Evolutionary conservation across 2,888 invertebrate genomes (phyloP).

Genomic region (Melikaiella ostensackeni): DNA sequence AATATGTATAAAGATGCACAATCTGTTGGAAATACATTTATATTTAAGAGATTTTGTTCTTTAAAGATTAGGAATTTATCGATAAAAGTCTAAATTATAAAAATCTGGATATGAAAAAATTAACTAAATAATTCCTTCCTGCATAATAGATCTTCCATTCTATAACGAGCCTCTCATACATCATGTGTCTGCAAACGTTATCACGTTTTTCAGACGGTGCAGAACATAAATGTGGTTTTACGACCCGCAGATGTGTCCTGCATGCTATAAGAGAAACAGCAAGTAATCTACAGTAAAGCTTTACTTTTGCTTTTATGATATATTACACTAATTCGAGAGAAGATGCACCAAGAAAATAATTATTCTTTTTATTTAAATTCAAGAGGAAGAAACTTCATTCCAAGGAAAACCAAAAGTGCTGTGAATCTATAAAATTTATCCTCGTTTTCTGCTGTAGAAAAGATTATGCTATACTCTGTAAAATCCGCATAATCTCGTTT

Average conservation of each 20-base stretch:
- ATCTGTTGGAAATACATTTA: not conserved
- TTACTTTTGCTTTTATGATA: not conserved
- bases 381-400: not conserved
- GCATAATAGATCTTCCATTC: not conserved
- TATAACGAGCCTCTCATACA: not conserved
- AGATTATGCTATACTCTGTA: not conserved
- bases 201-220: conserved; percentile 32
- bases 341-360: not conserved
- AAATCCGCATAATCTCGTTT: not conserved
- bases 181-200: conserved; percentile 28
- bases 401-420: not conserved
- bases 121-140: not conserved
- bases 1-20: not conserved
- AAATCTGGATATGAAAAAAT: not conserved
- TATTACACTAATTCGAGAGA: not conserved
- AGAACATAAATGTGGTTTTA: conserved; percentile 46
- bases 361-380: no score
- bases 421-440: no score
- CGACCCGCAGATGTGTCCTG: conserved; percentile 39
- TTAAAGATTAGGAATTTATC: not conserved
- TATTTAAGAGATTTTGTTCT: not conserved
- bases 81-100: not conserved
- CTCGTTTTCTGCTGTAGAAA: not conserved
- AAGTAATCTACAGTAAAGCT: not conserved
- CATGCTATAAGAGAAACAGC: not conserved